phyloP scores from a whole-genome alignment of 2,797 vertebrate genomes.

The Enoplosus armatus region DNA sequence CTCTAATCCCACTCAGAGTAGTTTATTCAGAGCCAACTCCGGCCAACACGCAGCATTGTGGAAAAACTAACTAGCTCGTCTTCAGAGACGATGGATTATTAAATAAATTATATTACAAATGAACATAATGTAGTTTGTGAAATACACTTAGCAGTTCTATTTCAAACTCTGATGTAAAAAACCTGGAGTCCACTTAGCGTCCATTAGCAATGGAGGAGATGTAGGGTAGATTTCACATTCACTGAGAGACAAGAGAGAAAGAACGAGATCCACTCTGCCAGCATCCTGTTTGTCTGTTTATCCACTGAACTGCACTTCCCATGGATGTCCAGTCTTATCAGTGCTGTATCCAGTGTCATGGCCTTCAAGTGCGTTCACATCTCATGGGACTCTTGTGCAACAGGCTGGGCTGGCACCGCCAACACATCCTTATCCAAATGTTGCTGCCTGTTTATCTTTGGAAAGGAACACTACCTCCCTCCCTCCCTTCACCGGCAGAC shows the following conservation, averaged over 20 bases:
- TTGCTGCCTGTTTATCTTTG: constrained; percentile 67
- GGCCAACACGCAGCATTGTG: background rate
- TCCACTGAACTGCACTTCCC: constrained; percentile 38
- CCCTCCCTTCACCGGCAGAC: constrained; percentile 47
- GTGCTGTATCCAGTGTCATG: constrained; percentile 45
- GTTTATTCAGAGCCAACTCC: constrained; percentile 22
- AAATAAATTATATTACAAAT: background rate
- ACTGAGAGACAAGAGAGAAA: background rate
- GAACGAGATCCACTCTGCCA: constrained; percentile 37
- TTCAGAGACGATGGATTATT: background rate
- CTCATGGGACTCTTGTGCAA: constrained; percentile 37
- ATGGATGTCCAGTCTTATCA: constrained; percentile 54
- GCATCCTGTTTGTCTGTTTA: constrained; percentile 50
- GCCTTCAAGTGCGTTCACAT: constrained; percentile 47
- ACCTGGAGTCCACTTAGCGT: constrained; percentile 7
- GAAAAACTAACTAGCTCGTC: background rate
- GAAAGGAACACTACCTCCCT: constrained; percentile 64
- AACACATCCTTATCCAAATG: constrained; percentile 64
- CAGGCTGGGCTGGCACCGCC: constrained; percentile 34
- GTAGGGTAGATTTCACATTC: background rate
- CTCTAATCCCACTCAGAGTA: background rate
- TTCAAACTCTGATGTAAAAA: constrained; percentile 4
- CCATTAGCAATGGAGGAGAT: constrained; percentile 8
- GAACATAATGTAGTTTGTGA: background rate
- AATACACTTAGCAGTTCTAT: background rate